Conservation (phyloP, 2,888 invertebrate genomes). For the Taphrorychus bicolor region DNA sequence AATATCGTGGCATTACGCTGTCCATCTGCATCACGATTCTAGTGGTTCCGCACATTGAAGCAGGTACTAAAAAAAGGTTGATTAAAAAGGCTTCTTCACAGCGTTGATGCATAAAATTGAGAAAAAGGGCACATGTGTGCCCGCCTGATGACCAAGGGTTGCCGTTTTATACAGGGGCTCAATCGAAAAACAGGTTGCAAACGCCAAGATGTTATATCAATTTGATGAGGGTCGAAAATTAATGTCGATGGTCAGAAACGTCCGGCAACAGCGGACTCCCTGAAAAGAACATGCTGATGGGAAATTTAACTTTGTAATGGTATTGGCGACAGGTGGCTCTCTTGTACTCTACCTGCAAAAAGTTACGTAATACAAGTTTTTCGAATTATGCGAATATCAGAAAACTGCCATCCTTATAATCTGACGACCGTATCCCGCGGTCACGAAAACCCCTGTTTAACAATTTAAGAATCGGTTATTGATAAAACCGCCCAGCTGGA, state of each 20-base stretch:
- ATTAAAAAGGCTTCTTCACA: constrained; percentile 26
- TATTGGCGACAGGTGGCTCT: constrained; percentile 53
- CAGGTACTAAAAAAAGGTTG: constrained; percentile 20
- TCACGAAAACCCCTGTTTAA: constrained; percentile 41
- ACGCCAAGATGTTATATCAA: constrained; percentile 49
- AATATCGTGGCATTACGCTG: too few species aligned
- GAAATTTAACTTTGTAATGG: constrained; percentile 53
- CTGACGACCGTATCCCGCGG: constrained; percentile 44
- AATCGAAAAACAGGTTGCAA: constrained; percentile 53
- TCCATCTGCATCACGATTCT: neutral
- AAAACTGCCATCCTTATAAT: constrained; percentile 31
- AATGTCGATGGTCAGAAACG: constrained; percentile 50
- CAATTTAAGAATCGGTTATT: constrained; percentile 18
- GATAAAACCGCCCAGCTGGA: constrained; percentile 42
- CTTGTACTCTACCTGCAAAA: constrained; percentile 16
- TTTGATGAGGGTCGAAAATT: constrained; percentile 59
- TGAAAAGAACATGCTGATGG: constrained; percentile 32
- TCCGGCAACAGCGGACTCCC: constrained; percentile 28
- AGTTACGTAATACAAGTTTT: neutral
- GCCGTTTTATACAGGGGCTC: constrained; percentile 34
- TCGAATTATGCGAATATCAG: too few species aligned
- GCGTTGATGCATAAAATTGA: constrained; percentile 31
- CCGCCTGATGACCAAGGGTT: constrained; percentile 50
- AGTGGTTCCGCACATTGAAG: constrained; percentile 28
- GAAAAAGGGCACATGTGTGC: constrained; percentile 44